Evolutionary conservation across 2,797 vertebrate genomes (phyloP).

Genomic region (Psittacula echo): DNA sequence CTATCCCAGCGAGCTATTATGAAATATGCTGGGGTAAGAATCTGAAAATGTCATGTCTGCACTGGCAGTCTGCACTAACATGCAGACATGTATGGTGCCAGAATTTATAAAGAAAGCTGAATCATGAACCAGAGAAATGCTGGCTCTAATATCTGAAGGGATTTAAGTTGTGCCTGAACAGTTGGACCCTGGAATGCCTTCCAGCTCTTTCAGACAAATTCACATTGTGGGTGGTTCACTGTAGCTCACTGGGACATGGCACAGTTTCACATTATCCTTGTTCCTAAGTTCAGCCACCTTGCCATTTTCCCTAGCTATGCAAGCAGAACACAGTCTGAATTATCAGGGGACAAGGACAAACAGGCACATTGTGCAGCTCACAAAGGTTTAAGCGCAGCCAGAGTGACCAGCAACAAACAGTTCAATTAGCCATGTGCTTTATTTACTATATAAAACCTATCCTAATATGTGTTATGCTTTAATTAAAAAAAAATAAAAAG

Average conservation of each 20-base stretch:
- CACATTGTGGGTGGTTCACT: background rate
- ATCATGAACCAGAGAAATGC: background rate
- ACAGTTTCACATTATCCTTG: background rate
- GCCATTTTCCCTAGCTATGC: background rate
- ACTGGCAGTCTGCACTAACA: background rate
- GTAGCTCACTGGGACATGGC: background rate
- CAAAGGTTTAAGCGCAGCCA: background rate
- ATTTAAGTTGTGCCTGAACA: background rate
- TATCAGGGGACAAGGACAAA: background rate
- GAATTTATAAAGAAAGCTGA: conserved; percentile 38
- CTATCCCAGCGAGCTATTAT: background rate
- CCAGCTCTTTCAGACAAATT: background rate
- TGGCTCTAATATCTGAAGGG: background rate
- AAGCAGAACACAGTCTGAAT: background rate
- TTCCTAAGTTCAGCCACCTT: background rate
- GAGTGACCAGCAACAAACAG: background rate
- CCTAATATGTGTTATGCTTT: background rate
- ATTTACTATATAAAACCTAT: background rate
- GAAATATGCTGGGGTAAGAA: background rate
- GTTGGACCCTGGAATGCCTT: background rate
- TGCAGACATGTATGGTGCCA: background rate
- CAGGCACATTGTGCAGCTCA: background rate
- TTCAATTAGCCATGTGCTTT: background rate
- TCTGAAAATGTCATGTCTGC: background rate
- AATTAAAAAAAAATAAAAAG: background rate